phyloP scores from a whole-genome alignment of 2,113 vertebrate species.

The Pterocles gutturalis region DNA sequence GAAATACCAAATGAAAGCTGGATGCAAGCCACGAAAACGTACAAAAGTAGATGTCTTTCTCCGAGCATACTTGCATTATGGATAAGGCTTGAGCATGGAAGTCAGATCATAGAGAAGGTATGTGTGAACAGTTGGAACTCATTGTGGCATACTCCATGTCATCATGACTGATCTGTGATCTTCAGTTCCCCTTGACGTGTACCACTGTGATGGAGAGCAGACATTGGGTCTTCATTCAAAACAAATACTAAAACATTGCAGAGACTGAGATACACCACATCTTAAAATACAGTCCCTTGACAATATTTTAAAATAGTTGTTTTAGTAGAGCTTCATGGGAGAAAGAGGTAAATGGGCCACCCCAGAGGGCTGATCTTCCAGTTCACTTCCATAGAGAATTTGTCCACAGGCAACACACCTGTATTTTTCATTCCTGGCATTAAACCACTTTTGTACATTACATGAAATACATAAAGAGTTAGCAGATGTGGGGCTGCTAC shows the following conservation, averaged over 20 bases:
- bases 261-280: neutral
- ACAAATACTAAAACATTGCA: neutral
- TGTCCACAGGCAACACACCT: neutral
- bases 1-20: neutral
- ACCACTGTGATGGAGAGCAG: neutral
- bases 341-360: neutral
- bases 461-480: neutral
- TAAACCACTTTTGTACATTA: neutral
- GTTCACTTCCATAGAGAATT: neutral
- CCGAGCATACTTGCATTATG: neutral
- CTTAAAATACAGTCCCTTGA: neutral
- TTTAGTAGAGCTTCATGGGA: neutral
- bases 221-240: neutral
- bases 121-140: neutral
- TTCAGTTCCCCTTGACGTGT: neutral
- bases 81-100: neutral
- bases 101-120: neutral
- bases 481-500: neutral
- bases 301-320: neutral
- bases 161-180: neutral
- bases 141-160: neutral
- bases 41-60: conserved; percentile 20
- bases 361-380: neutral
- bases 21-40: neutral
- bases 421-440: neutral